A percentile compares a stretch with the other conserved stretches of the same genome.
Evolutionary conservation across 2,888 invertebrate species (phyloP).

Genomic region (Rhagonycha lutea): DNA sequence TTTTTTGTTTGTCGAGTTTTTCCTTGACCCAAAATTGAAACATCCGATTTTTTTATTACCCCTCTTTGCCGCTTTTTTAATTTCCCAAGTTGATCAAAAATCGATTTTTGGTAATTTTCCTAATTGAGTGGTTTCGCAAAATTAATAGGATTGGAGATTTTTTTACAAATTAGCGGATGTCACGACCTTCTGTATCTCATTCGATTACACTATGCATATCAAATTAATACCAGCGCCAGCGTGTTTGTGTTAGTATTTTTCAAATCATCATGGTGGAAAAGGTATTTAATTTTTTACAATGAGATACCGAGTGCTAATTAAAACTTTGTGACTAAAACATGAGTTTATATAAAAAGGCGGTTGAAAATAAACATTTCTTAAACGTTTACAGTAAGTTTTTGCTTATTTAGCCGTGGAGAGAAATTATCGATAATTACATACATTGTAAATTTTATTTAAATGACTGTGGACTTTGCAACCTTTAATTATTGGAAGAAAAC

Average conservation of each 20-base stretch:
- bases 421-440: neutral
- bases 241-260: conserved; percentile 12
- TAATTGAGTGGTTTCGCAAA: neutral
- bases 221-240: conserved; percentile 9
- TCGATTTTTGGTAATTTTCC: neutral
- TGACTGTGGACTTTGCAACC: neutral
- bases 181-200: conserved; percentile 26
- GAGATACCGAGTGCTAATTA: neutral
- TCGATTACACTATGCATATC: conserved; percentile 25
- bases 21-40: neutral
- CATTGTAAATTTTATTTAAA: neutral
- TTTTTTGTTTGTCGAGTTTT: neutral
- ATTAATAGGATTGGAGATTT: neutral
- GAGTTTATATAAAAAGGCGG: conserved; percentile 50
- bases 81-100: neutral
- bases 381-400: conserved; percentile 46
- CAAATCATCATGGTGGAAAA: conserved; percentile 11
- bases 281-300: neutral
- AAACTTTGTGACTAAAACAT: conserved; percentile 33
- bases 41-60: neutral
- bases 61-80: neutral
- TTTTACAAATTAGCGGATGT: conserved; percentile 25
- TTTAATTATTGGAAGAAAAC: neutral
- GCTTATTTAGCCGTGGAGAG: neutral
- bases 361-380: conserved; percentile 47